Base-by-base conservation (phyloP, 1,140 invertebrate genomes). In the Brachionus calyciflorus region DNA sequence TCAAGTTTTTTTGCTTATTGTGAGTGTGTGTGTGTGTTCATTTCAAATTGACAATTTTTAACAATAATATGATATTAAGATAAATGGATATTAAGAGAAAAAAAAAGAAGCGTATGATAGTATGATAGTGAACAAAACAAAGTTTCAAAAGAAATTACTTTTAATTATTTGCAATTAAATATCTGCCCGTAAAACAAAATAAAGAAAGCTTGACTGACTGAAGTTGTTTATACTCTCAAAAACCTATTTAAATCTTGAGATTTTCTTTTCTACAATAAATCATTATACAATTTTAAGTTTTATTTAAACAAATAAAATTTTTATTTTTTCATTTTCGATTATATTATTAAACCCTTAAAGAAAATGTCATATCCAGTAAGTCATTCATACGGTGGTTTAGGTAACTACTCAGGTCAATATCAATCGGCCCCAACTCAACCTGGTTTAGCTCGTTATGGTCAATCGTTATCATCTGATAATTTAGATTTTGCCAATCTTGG, bases 41-140 rank as follows among this genome's bases (percentile, higher is more conserved):
- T 33, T 60, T 60, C 37, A 60, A 60, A 33, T 60, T 60, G 55
- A 60, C 55, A 60, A 60, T 60, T 37, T n/a, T 60, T n/a, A 60
- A 28, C 19, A 28, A 60, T 37, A 60, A 33, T 33, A 41, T 60
- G 55, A 60, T 60, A 60, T 60, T 60, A 60, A 60, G 55, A 60
- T 60, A 60, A 60, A 60, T 60, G 55, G 55, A 60, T 60, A 60
- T 60, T 60, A 60, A 33, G 55, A 60, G 33, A 37, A 9, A 60
- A 60, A 21, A 21, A 60, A 60, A 60, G 21, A 21, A 60, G 55
- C 55, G 55, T 60, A 60, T 60, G 55, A 33, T 33, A 28, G 37
- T 60, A 17, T 33, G 30, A 10, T 17, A 17, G 3, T 21, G 24
- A 26, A 60, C 33, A 60, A 4, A 60, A 60, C 33, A 40, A 60